Base-by-base conservation (phyloP, 2,888 invertebrate species). In the Lypha dubia region DNA sequence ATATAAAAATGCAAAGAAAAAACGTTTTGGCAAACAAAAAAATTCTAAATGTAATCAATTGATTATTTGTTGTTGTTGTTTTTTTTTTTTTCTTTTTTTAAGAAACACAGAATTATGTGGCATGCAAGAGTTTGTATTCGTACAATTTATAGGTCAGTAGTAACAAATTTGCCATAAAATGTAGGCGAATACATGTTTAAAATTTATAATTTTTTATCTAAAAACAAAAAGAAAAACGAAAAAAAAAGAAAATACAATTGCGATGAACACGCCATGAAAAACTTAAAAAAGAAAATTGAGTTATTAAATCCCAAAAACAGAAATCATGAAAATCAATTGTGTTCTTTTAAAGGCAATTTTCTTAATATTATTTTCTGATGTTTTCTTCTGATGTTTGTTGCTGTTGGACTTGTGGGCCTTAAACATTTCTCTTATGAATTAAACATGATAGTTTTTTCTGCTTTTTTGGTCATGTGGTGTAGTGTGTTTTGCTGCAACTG, bases 121-220 rank as follows among this genome's bases (percentile, higher is more conserved):
- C 84, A 81, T 81, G 81, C 84, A 84, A 81, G 22, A 11, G 11
- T 32, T 70, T 65, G n/a, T 53, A 46, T 75, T 46, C 68, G 88
- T 87, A 89, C 88, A 88, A 87, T 90, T 90, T 90, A 90, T 90
- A 89, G 90, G 90, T 90, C 90, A 90, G 88, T 89, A 89, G 90
- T 89, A 88, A 90, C 90, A 90, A 90, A 90, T 90, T 90, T 81
- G 84, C 84, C 84, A 84, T 75, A 81, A 84, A 84, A 84, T 84
- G 84, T 84, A 84, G 84, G 84, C 84, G 84, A 84, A 70, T 71
- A 84, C 79, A 84, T 79, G 84, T 75, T 80, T 63, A 41, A 79
- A 79, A 74, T 74, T 56, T 77, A 68, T 76, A 68, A 77, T 79
- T 70, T 41, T 77, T 58, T 77, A 70, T 77, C 77, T 68, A 6